Percentiles rank a stretch among this genome's conserved stretches.
These are phyloP conservation scores for Microchirus variegatus DNA, from an alignment of 2,797 vertebrate genomes.

Conservation along the genomic window DNA sequence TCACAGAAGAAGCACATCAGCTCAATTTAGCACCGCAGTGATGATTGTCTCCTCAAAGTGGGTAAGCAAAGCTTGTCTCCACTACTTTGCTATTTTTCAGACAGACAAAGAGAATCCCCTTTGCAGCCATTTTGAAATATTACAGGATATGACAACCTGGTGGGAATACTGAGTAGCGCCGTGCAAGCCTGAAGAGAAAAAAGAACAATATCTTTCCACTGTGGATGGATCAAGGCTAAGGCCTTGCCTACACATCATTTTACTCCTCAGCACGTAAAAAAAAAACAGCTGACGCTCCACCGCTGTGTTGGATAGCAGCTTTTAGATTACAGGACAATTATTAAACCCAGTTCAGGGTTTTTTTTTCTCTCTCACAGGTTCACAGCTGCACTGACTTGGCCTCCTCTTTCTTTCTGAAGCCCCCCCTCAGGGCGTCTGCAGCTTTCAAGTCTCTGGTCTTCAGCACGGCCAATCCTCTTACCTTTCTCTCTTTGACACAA, in stretches of 20 bases:
- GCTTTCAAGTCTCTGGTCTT: conserved; percentile 57
- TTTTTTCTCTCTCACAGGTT: conserved; percentile 25
- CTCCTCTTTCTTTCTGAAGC: conserved; percentile 34
- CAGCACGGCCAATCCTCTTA: conserved; percentile 69
- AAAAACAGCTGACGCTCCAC: conserved; percentile 9
- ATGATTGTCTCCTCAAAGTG: conserved; percentile 14
- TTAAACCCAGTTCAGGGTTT: conserved; percentile 38
- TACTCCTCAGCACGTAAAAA: conserved; percentile 15
- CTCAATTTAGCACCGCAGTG: background rate
- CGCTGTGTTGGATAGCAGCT: conserved; percentile 20
- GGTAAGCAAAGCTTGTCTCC: too few relatives aligned
- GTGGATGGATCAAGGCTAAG: conserved; percentile 37
- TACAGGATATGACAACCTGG: conserved; percentile 22
- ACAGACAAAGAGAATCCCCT: conserved; percentile 23
- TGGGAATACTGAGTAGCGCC: background rate
- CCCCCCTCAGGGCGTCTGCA: conserved; percentile 34
- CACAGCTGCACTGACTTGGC: conserved; percentile 12
- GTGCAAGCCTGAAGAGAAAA: background rate
- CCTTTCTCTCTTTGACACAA: conserved; percentile 43
- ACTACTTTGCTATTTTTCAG: background rate
- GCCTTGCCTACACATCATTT: conserved; percentile 33
- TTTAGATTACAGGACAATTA: conserved; percentile 29
- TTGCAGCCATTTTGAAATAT: conserved; percentile 31
- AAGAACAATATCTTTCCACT: conserved; percentile 21
- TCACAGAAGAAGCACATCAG: too few relatives aligned